Conservation (phyloP, 2,888 invertebrate species). For the Idaea aversata region DNA sequence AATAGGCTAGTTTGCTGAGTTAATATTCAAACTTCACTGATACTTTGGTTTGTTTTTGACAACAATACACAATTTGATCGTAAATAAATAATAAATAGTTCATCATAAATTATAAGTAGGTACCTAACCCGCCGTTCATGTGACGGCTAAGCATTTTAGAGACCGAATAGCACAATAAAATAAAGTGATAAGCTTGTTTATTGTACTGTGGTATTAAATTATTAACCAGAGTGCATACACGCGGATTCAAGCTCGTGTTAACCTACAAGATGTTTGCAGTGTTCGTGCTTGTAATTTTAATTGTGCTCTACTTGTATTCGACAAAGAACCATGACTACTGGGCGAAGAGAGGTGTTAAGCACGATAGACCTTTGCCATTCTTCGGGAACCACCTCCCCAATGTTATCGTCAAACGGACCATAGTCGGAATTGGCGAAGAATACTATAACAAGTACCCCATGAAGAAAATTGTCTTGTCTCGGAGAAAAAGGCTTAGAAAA, state of each 20-base stretch:
- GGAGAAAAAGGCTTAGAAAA: constrained; percentile 29
- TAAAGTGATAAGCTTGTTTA: neutral
- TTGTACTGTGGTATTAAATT: neutral
- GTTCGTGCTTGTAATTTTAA: constrained; percentile 7
- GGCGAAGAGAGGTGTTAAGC: constrained; percentile 24
- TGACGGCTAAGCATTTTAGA: no score
- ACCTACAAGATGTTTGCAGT: neutral
- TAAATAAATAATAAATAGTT: no score
- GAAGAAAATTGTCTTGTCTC: no score
- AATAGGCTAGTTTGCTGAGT: no score
- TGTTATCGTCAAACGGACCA: constrained; percentile 17
- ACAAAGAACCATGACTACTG: constrained; percentile 28
- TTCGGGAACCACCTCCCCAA: constrained; percentile 28
- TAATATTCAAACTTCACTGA: no score
- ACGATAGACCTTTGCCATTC: constrained; percentile 25
- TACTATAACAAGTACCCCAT: constrained; percentile 35
- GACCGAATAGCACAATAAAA: no score
- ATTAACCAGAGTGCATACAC: neutral
- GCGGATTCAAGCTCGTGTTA: neutral
- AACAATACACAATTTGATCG: neutral
- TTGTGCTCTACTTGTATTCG: constrained; percentile 16
- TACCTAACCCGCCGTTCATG: no score
- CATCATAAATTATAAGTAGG: no score
- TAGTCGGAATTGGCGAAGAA: constrained; percentile 18
- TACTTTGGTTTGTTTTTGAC: no score